These are phyloP conservation scores for Danio albolineatus DNA, from an alignment of 2,797 vertebrate genomes.

Conservation along the genomic window DNA sequence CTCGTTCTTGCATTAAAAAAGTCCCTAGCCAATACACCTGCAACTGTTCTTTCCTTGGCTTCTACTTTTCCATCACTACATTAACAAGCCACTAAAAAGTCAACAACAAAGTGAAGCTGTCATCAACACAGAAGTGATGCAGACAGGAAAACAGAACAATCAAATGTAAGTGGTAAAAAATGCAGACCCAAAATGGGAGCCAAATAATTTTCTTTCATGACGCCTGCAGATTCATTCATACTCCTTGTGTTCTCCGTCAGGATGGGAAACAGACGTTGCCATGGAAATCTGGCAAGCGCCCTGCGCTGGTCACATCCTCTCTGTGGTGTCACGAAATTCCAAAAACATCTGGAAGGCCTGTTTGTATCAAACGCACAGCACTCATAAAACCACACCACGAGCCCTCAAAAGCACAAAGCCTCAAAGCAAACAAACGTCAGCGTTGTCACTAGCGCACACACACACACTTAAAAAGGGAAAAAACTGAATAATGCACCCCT, in stretches of 20 bases:
- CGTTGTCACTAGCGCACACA: background rate
- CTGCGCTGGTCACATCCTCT: constrained; percentile 60
- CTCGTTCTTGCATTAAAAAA: background rate
- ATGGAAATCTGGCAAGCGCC: constrained; percentile 62
- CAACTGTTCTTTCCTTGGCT: background rate
- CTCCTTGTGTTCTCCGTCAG: constrained; percentile 32
- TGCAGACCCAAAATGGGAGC: background rate
- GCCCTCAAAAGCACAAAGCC: constrained; percentile 36
- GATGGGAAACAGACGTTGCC: constrained; percentile 59
- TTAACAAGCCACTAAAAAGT: constrained; percentile 28
- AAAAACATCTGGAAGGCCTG: constrained; percentile 70
- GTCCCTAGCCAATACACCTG: background rate
- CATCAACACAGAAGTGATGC: constrained; percentile 18
- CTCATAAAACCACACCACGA: constrained; percentile 43
- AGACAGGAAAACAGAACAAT: background rate
- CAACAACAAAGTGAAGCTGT: background rate
- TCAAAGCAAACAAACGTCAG: constrained; percentile 35
- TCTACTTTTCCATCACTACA: constrained; percentile 15
- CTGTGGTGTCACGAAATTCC: constrained; percentile 53
- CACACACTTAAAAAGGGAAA: background rate
- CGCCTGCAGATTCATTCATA: constrained; percentile 25
- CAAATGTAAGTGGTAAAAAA: constrained; percentile 1
- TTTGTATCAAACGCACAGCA: background rate
- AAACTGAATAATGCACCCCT: background rate
- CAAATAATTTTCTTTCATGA: background rate